phyloP scores from a whole-genome alignment of 2,113 vertebrate genomes.

The Siniperca knerii region DNA sequence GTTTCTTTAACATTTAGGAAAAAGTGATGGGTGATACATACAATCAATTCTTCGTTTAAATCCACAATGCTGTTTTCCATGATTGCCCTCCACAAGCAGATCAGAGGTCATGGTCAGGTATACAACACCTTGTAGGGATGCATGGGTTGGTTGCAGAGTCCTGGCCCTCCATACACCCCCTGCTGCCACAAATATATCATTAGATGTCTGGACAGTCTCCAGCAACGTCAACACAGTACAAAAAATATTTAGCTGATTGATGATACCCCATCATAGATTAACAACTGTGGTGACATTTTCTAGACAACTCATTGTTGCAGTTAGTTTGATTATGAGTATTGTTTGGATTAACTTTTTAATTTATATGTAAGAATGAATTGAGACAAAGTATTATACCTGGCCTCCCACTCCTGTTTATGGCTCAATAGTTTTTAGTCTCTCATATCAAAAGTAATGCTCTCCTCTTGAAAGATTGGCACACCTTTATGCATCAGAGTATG shows the following conservation, averaged over 20 bases:
- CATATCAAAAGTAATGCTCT: constrained; percentile 1
- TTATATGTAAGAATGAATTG: background rate
- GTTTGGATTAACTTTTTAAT: constrained; percentile 1
- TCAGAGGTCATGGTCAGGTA: constrained; percentile 22
- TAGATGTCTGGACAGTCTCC: constrained; percentile 4
- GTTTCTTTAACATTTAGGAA: background rate
- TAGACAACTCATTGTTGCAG: background rate
- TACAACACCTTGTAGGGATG: constrained; percentile 18
- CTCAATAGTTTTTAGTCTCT: background rate
- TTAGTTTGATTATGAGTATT: background rate
- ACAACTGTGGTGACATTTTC: background rate
- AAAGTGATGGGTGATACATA: background rate
- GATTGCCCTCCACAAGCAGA: constrained; percentile 2
- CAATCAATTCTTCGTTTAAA: background rate
- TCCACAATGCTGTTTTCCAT: background rate
- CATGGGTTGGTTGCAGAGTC: constrained; percentile 1
- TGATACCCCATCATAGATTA: background rate
- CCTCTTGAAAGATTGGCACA: constrained; percentile 1
- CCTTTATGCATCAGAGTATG: background rate
- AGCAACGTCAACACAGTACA: constrained; percentile 1
- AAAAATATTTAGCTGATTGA: background rate
- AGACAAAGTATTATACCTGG: background rate
- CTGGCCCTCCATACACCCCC: background rate
- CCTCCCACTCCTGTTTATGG: background rate
- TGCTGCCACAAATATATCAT: constrained; percentile 19